A percentile compares a stretch with the other conserved stretches of the same genome.
Conservation (phyloP, 2,797 vertebrate species). For the Myotis myotis region DNA sequence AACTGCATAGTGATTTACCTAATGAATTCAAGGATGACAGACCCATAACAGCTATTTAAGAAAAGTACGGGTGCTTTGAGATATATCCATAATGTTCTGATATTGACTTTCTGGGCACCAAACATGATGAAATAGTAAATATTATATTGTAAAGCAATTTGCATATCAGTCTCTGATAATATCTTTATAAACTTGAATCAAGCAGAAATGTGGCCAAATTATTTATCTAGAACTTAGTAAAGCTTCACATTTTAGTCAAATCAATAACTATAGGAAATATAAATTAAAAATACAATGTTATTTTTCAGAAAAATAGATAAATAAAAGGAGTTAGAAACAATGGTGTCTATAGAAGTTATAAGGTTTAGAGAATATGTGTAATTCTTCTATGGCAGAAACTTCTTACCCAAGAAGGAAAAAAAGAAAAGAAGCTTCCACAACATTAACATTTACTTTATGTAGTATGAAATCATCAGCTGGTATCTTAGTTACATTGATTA, state of each 20-base stretch:
- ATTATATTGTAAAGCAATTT: slow-evolving; percentile 15
- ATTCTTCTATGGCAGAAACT: neutral
- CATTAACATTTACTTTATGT: neutral
- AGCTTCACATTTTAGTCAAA: slow-evolving; percentile 9
- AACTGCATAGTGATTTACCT: neutral
- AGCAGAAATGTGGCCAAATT: slow-evolving; percentile 28
- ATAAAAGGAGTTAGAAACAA: slow-evolving; percentile 28
- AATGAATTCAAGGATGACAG: neutral
- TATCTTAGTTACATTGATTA: slow-evolving; percentile 18
- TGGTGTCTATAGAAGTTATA: neutral
- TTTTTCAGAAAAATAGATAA: slow-evolving; percentile 31
- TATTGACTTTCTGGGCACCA: neutral
- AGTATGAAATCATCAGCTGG: neutral
- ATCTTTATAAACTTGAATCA: slow-evolving; percentile 10
- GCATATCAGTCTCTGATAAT: neutral
- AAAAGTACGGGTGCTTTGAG: neutral
- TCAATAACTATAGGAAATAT: slow-evolving; percentile 36
- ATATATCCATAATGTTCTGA: neutral
- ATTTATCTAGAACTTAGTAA: slow-evolving; percentile 10
- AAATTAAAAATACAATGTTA: neutral
- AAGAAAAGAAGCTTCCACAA: neutral
- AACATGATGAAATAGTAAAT: neutral
- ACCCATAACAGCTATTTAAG: neutral
- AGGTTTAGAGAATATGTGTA: neutral
- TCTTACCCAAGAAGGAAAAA: rapidly evolving